Conservation (phyloP, 1,140 invertebrate genomes). For the Platorchestia sp. region DNA sequence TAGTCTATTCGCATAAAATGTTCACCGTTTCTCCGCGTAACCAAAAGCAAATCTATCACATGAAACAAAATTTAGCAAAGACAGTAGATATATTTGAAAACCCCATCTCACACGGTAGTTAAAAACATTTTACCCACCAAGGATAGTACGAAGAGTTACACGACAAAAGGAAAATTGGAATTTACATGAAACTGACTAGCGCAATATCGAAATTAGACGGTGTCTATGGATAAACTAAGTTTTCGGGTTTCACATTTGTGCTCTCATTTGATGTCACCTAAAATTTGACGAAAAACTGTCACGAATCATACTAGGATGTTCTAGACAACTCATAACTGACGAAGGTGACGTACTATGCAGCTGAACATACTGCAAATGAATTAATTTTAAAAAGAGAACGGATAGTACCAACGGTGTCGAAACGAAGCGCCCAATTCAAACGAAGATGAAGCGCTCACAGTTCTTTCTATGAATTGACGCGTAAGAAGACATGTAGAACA, state of each 20-base stretch:
- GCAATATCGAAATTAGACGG: neutral
- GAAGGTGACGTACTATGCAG: neutral
- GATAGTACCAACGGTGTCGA: neutral
- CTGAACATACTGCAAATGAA: neutral
- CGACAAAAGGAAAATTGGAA: neutral
- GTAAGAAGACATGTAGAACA: neutral
- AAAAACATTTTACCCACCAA: neutral
- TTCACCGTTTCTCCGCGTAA: neutral
- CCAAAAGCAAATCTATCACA: neutral
- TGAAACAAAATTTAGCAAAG: neutral
- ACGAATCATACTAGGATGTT: too few relatives aligned
- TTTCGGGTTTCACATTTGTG: neutral
- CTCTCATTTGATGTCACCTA: too few relatives aligned
- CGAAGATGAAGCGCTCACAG: neutral
- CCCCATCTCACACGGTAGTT: neutral
- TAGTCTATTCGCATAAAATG: neutral
- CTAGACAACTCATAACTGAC: too few relatives aligned
- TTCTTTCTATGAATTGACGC: neutral
- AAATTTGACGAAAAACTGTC: too few relatives aligned
- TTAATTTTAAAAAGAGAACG: neutral
- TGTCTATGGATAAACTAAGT: neutral
- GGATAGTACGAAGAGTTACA: neutral
- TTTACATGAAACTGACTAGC: neutral
- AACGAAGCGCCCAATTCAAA: neutral
- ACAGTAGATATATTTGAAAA: neutral